phyloP scores from a whole-genome alignment of 1,140 invertebrate species.

The Cyrtorhinus lividipennis region DNA sequence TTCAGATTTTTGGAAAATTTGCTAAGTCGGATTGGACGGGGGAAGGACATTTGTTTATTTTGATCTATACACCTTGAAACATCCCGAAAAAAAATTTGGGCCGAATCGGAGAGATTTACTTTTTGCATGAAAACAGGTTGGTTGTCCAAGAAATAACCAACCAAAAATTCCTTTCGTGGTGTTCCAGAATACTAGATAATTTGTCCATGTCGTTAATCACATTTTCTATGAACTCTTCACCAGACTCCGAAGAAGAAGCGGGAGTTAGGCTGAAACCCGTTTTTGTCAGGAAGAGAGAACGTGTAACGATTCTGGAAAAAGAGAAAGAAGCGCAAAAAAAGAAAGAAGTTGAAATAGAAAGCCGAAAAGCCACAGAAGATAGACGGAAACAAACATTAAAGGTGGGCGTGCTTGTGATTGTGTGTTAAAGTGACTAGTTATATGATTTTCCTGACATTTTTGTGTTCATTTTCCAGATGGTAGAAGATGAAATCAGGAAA shows the following conservation, averaged over 20 bases:
- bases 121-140: too few relatives aligned
- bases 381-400: constrained; percentile 68
- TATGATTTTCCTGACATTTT: background rate
- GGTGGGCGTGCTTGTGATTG: constrained; percentile 28
- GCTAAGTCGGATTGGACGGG: too few relatives aligned
- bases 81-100: too few relatives aligned
- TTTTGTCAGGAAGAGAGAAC: constrained; percentile 87
- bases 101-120: too few relatives aligned
- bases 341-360: constrained; percentile 66
- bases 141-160: too few relatives aligned
- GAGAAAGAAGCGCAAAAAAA: constrained; percentile 75
- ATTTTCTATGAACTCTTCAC: too few relatives aligned
- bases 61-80: too few relatives aligned
- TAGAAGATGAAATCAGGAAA: constrained; percentile 76
- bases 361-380: constrained; percentile 66
- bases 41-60: too few relatives aligned
- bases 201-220: too few relatives aligned
- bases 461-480: constrained; percentile 40
- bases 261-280: constrained; percentile 87
- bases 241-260: constrained; percentile 70
- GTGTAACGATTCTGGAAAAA: constrained; percentile 88
- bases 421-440: background rate
- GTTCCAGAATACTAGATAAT: too few relatives aligned
- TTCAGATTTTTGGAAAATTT: too few relatives aligned
- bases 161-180: too few relatives aligned